A percentile compares a stretch with the other conserved stretches of the same genome.
Evolutionary conservation across 1,140 invertebrate species (phyloP).

Genomic region (Medauroidea extradentata): DNA sequence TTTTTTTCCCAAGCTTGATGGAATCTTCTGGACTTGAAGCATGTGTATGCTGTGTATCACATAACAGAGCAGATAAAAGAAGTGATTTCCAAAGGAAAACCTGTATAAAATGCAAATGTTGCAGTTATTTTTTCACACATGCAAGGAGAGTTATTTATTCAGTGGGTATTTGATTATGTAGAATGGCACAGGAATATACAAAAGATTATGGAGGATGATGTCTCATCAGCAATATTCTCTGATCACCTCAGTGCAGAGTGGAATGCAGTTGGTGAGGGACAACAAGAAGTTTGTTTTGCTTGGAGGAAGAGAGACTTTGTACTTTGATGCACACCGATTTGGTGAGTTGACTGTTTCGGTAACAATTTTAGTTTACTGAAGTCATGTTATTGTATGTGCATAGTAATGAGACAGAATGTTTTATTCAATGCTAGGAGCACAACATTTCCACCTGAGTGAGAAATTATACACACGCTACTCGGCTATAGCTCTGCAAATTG

Average conservation of each 20-base stretch:
- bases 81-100: too few species aligned
- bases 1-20: too few species aligned
- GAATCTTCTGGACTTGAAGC: too few species aligned
- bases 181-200: constrained; percentile 70
- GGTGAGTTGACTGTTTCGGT: too few species aligned
- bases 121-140: background rate
- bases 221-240: constrained; percentile 50
- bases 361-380: too few species aligned
- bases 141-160: background rate
- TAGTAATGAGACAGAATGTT: too few species aligned
- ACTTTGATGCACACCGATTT: constrained; percentile 63
- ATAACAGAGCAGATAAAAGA: too few species aligned
- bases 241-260: constrained; percentile 56
- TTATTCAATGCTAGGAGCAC: constrained; percentile 45
- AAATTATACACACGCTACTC: constrained; percentile 68
- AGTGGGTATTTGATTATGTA: constrained; percentile 23
- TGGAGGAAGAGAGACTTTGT: constrained; percentile 63
- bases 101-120: too few species aligned
- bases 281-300: constrained; percentile 54
- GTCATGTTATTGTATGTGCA: too few species aligned
- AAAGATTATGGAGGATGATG: constrained; percentile 59
- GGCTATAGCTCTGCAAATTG: constrained; percentile 65
- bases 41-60: too few species aligned
- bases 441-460: constrained; percentile 66
- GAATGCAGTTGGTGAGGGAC: constrained; percentile 54